phyloP scores from a whole-genome alignment of 2,113 vertebrate genomes.

The Martes martes region DNA sequence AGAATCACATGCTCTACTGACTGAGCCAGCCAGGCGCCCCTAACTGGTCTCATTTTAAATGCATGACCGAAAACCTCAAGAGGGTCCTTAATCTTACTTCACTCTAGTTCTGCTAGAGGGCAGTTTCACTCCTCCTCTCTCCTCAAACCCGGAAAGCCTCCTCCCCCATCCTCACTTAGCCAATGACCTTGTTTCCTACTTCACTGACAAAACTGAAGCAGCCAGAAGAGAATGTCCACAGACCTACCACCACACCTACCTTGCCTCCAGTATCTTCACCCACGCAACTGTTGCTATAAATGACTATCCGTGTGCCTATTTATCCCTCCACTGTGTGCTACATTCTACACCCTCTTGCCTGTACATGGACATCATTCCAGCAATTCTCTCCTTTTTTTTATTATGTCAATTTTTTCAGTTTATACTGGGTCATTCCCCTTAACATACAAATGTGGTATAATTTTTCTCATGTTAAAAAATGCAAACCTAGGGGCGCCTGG shows the following conservation, averaged over 20 bases:
- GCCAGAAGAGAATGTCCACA: slow-evolving; percentile 40
- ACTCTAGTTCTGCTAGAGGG: neutral
- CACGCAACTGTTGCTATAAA: neutral
- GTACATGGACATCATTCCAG: neutral
- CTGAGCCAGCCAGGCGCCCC: neutral
- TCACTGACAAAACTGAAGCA: slow-evolving; percentile 48
- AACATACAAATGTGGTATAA: neutral
- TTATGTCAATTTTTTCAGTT: neutral
- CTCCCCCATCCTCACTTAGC: neutral
- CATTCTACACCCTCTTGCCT: neutral
- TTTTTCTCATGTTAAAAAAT: slow-evolving; percentile 39
- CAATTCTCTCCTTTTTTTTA: neutral
- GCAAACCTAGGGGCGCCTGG: neutral
- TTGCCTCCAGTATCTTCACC: slow-evolving; percentile 2
- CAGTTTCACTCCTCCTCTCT: neutral
- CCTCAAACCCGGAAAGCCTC: neutral
- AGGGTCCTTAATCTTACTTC: neutral
- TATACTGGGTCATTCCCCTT: neutral
- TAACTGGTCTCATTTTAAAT: neutral
- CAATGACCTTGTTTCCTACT: slow-evolving; percentile 46
- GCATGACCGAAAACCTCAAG: neutral
- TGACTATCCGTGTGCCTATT: neutral
- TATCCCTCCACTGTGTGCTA: neutral
- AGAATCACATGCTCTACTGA: neutral
- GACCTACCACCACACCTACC: neutral